A percentile compares a stretch with the other conserved stretches of the same genome.
phyloP scores from a whole-genome alignment of 2,797 vertebrate species.

The Gambelia wislizenii region DNA sequence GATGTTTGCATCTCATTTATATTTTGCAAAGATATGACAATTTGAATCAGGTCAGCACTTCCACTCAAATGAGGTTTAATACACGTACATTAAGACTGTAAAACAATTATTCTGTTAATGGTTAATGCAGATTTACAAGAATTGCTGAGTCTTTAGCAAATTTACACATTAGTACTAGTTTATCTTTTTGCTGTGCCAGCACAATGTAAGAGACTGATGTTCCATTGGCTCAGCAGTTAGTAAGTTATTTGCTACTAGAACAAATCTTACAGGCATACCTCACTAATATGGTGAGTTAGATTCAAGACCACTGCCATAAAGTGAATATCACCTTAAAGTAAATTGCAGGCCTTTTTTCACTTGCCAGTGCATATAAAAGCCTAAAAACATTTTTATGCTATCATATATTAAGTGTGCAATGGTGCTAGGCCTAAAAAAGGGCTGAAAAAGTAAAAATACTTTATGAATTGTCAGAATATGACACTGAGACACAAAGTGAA shows the following conservation, averaged over 20 bases:
- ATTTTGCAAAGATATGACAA: slow-evolving; percentile 46
- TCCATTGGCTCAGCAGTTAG: neutral
- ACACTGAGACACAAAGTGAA: too few relatives aligned
- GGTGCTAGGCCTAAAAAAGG: too few relatives aligned
- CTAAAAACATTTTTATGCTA: too few relatives aligned
- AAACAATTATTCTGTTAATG: neutral
- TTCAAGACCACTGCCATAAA: too few relatives aligned
- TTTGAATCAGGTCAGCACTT: neutral
- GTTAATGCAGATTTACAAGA: neutral
- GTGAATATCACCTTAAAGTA: too few relatives aligned
- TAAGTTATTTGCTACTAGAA: neutral
- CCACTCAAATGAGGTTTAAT: neutral
- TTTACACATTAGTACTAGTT: neutral
- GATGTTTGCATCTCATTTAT: slow-evolving; percentile 25
- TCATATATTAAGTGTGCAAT: too few relatives aligned
- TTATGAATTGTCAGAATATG: too few relatives aligned
- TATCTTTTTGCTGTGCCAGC: neutral
- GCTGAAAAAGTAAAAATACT: too few relatives aligned
- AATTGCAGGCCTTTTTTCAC: too few relatives aligned
- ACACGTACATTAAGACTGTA: neutral
- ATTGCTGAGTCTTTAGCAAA: slow-evolving; percentile 1
- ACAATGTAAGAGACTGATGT: neutral
- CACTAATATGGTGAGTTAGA: too few relatives aligned
- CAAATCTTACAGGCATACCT: neutral
- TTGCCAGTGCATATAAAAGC: too few relatives aligned